Evolutionary conservation across 1,140 invertebrate genomes (phyloP).

Genomic region (Heliconius eleuchia): DNA sequence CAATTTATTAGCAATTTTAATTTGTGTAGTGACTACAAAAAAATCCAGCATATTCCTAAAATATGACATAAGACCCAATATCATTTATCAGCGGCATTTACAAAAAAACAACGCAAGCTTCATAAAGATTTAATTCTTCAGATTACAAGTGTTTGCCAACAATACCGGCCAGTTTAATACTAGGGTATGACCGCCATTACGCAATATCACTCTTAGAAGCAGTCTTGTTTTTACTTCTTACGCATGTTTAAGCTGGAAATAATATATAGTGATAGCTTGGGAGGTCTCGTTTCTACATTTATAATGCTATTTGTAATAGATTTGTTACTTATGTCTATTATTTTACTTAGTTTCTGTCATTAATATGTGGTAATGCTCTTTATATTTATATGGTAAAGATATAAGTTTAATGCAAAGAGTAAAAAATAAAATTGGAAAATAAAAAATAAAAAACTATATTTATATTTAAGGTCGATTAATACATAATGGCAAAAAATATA

Average conservation of each 20-base stretch:
- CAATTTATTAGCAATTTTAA: no score
- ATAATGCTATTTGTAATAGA: not conserved
- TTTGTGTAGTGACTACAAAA: no score
- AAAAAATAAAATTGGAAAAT: no score
- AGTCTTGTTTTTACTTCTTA: not conserved
- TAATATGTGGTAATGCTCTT: no score
- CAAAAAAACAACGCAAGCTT: not conserved
- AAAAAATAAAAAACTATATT: no score
- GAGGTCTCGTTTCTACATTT: not conserved
- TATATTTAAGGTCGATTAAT: no score
- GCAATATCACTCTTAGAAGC: not conserved
- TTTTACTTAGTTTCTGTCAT: not conserved
- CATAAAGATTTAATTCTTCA: conserved; percentile 7
- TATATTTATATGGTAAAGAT: no score
- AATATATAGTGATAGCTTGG: not conserved
- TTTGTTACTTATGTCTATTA: not conserved
- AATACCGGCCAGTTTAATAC: not conserved
- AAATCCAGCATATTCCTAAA: no score
- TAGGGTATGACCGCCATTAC: not conserved
- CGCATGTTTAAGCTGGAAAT: not conserved
- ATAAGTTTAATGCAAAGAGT: no score
- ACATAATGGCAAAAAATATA: no score
- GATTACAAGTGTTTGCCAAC: not conserved
- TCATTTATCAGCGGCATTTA: not conserved
- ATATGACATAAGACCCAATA: not conserved